phyloP scores from a whole-genome alignment of 2,113 vertebrate genomes.

The Corynorhinus townsendii region DNA sequence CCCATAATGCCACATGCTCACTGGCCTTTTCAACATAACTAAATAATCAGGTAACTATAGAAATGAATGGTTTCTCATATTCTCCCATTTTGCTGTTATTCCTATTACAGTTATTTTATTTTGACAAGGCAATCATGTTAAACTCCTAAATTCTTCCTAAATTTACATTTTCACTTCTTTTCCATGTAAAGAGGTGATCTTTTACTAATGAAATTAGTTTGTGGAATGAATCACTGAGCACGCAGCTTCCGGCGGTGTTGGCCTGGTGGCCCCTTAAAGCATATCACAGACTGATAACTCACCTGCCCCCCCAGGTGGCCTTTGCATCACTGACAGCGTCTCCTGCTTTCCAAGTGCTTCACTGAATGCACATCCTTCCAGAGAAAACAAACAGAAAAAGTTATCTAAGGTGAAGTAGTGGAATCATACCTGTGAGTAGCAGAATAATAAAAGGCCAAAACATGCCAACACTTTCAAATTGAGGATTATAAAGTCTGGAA shows the following conservation, averaged over 20 bases:
- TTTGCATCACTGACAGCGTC: not conserved
- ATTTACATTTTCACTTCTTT: not conserved
- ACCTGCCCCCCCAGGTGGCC: constrained; percentile 48
- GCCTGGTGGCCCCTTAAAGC: not conserved
- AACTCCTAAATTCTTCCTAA: not conserved
- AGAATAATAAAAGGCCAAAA: not conserved
- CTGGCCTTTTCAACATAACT: no score
- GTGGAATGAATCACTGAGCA: not conserved
- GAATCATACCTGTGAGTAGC: not conserved
- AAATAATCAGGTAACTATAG: not conserved
- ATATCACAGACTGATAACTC: constrained; percentile 26
- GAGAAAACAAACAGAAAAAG: constrained; percentile 5
- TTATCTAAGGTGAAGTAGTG: not conserved
- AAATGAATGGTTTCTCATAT: not conserved
- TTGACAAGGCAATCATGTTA: not conserved
- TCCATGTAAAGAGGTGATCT: not conserved
- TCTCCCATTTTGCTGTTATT: not conserved
- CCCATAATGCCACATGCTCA: no score
- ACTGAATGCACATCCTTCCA: constrained; percentile 35
- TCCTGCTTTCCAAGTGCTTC: constrained; percentile 11
- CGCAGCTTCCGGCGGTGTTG: not conserved
- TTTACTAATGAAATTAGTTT: not conserved
- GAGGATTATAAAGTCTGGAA: not conserved
- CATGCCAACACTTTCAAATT: not conserved
- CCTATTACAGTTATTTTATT: not conserved